These are phyloP conservation scores for Desmophyllum pertusum DNA, from an alignment of 92 coral and sea anemone species.

Conservation along the genomic window DNA sequence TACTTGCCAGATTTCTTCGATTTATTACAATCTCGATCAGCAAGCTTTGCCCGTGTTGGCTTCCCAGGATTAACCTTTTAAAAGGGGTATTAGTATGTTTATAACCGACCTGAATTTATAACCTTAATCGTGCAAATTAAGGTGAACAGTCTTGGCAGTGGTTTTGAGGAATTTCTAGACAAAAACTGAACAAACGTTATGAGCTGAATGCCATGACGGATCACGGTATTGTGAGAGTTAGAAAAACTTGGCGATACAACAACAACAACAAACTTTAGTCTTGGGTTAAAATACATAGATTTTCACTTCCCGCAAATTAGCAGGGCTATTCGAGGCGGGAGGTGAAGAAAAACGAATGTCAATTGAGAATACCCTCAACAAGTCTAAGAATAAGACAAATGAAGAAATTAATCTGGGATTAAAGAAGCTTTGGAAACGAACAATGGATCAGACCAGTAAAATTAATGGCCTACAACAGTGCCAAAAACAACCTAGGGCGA, in stretches of 20 bases:
- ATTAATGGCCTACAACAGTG: constrained; percentile 7
- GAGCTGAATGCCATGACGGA: not conserved
- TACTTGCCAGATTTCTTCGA: not conserved
- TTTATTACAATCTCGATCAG: not conserved
- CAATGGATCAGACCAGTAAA: constrained; percentile 11
- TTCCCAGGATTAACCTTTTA: not conserved
- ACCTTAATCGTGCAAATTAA: not conserved
- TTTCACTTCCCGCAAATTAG: too few relatives aligned
- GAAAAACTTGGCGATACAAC: too few relatives aligned
- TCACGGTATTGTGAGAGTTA: not conserved
- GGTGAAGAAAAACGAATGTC: not conserved
- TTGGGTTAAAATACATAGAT: too few relatives aligned
- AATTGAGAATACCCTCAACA: not conserved
- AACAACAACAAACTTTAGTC: too few relatives aligned
- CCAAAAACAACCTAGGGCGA: not conserved
- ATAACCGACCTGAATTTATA: not conserved
- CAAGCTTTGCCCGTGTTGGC: not conserved
- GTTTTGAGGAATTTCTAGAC: not conserved
- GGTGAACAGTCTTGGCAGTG: not conserved
- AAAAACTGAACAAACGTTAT: not conserved
- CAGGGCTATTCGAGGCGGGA: not conserved
- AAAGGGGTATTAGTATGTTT: not conserved
- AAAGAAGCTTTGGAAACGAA: not conserved
- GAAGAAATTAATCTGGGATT: not conserved
- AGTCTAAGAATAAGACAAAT: not conserved